Evolutionary conservation across 2,113 vertebrate genomes (phyloP), one percentile per base, ranked within the genome.

Genomic region (Ranitomeya imitator): DNA sequence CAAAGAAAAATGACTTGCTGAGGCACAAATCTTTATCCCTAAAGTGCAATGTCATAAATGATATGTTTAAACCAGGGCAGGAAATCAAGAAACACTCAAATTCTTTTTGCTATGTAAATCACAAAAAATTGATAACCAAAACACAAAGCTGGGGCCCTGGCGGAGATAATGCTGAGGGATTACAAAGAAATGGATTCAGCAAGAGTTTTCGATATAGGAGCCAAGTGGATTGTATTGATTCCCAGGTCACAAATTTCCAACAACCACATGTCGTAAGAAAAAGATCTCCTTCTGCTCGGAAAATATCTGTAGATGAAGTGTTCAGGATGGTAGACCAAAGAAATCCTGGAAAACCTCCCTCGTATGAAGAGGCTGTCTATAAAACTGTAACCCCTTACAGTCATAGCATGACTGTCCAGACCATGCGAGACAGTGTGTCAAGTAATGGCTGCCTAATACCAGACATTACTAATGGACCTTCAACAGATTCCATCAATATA

Each of bases 331-430:
- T 95, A 63, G 97, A 97, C 90, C 94, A 94, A 89, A 94, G 45
- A 86, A 92, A 92, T 55, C 95, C 96, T 2, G 92, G 94, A 63
- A 94, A 88, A 11, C 98, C 97, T 0, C 98, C 98, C 0, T 94
- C 98, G 0, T 99, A 99, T 0, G 87, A 96, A 90, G 96, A 97
- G 69, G 96, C 97, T 0, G 77, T 97, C 55, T 94, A 90, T 90
- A 91, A 93, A 90, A 90, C 89, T 45, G 79, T 90, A 15, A 31
- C 90, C 0, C 91, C 93, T 2, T 90, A 86, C 0, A 92, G 73
- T 76, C 73, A 93, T 21, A n/a, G 88, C 55, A 95, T 97, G 92
- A 98, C 97, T 0, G 96, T 98, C 10, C 93, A 95, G 8, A 94
- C 93, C 6, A 95, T 97, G 92, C 92, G 95, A 90, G 89, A 83